Base-by-base conservation (phyloP, 2,888 invertebrate genomes). In the Gastrophysa polygoni region DNA sequence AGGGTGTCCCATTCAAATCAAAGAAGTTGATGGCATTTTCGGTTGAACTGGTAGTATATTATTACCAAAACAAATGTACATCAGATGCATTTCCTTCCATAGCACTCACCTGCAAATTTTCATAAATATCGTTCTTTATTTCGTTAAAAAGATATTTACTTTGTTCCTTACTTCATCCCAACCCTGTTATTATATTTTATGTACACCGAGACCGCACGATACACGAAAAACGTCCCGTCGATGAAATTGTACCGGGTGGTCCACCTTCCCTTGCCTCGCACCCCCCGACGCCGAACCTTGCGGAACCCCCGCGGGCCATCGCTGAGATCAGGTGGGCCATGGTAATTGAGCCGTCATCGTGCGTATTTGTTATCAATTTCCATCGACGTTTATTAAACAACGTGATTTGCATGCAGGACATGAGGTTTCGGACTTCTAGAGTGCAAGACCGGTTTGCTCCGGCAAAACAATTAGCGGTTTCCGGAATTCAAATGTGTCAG, bases 331-430 rank as follows among this genome's bases (percentile, higher is more conserved):
- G 57, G 29, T 49, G 63, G 61, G 55, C 54, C 49, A 38, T 54
- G 58, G 67, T 70, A 71, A 73, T 73, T 71, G 73, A 73, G 69
- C 69, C 69, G 71, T 73, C 71, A 70, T 70, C 70, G 56, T 52
- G 48, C 61, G 60, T 64, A 67, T 66, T 66, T 68, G 58, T 70
- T 71, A 67, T 71, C 67, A 65, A 57, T 57, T 59, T 63, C 51
- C 62, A 68, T 70, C 64, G 66, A 69, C 61, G 65, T 65, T 69
- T 71, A 71, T 71, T 69, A 70, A 68, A 71, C 29, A 68, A 50
- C 51, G 63, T 72, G 72, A 72, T 72, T 71, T 71, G 71, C 71
- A 70, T 70, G 64, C 68, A 32, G 38, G 1, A 38, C 3, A 38
- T 38, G 38, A 38, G 38, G 1, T 32, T 32, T 32, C 2, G 32